Conservation (phyloP, 2,888 invertebrate species). For the Eucera pruinosa region DNA sequence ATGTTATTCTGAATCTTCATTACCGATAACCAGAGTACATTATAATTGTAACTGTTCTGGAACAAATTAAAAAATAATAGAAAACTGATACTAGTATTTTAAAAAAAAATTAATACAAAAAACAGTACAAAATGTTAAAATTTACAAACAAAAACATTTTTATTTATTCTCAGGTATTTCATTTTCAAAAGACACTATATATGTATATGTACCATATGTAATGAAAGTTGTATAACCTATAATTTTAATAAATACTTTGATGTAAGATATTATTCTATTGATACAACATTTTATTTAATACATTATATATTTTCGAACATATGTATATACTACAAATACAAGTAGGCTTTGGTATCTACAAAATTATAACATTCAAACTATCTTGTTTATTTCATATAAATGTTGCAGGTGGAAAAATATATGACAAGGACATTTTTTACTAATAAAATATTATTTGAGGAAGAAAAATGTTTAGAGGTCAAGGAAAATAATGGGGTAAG, state of each 20-base stretch:
- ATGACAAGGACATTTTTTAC: constrained; percentile 70
- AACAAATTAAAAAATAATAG: background rate
- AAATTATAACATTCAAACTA: constrained; percentile 37
- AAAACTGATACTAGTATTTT: background rate
- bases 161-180: constrained; percentile 50
- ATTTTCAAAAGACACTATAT: background rate
- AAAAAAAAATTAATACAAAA: constrained; percentile 11
- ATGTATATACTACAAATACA: too few species aligned
- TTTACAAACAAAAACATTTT: constrained; percentile 10
- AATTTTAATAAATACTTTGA: background rate
- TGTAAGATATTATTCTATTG: background rate
- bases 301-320: too few species aligned
- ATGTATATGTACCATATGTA: background rate
- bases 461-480: constrained; percentile 72
- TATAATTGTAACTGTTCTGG: too few species aligned
- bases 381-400: constrained; percentile 33
- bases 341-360: too few species aligned
- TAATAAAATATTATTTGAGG: constrained; percentile 52
- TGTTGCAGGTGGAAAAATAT: constrained; percentile 75
- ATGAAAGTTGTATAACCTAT: constrained; percentile 40
- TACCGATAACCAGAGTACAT: background rate
- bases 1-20: background rate
- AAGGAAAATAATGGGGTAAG: constrained; percentile 75
- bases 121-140: constrained; percentile 19
- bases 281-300: too few species aligned